A percentile compares a stretch with the other conserved stretches of the same genome.
phyloP scores from a whole-genome alignment of 2,113 vertebrate species.

The Perca fluviatilis region DNA sequence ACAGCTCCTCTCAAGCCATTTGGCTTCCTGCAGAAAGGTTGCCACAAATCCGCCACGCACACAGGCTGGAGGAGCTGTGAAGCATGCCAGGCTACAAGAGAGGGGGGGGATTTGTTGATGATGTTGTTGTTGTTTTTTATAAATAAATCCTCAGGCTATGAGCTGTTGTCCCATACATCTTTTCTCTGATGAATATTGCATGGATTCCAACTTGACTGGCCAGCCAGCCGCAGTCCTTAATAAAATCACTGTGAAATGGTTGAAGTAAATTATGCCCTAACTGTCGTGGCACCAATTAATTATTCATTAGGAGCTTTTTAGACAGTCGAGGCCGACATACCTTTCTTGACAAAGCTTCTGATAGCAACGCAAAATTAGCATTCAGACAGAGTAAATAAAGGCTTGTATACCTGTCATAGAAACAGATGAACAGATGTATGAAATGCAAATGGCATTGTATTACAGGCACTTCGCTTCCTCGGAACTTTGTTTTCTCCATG shows the following conservation, averaged over 20 bases:
- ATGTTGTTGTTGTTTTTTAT: constrained; percentile 63
- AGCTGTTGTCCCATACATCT: constrained; percentile 65
- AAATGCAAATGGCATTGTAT: constrained; percentile 75
- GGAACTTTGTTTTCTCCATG: constrained; percentile 51
- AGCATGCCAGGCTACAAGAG: constrained; percentile 60
- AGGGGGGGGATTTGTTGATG: constrained; percentile 72
- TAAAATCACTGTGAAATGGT: constrained; percentile 77
- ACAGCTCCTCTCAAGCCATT: constrained; percentile 65
- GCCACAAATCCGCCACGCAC: constrained; percentile 62
- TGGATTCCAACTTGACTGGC: constrained; percentile 70
- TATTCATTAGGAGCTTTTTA: constrained; percentile 82
- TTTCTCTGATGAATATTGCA: constrained; percentile 81
- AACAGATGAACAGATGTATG: constrained; percentile 80
- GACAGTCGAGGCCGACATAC: constrained; percentile 69
- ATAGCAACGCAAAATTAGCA: constrained; percentile 71
- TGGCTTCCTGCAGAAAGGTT: constrained; percentile 68
- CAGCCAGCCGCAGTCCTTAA: constrained; percentile 67
- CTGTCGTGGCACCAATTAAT: constrained; percentile 79
- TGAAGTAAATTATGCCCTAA: constrained; percentile 80
- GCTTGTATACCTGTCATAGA: constrained; percentile 69
- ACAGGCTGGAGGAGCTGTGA: constrained; percentile 48
- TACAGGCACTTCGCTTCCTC: constrained; percentile 34
- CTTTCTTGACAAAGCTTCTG: constrained; percentile 70
- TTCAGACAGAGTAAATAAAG: constrained; percentile 72
- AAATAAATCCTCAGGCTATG: constrained; percentile 73